Evolutionary conservation across 2,113 vertebrate genomes (phyloP), one percentile per base, ranked within the genome.

Genomic region (Phainopepla nitens): DNA sequence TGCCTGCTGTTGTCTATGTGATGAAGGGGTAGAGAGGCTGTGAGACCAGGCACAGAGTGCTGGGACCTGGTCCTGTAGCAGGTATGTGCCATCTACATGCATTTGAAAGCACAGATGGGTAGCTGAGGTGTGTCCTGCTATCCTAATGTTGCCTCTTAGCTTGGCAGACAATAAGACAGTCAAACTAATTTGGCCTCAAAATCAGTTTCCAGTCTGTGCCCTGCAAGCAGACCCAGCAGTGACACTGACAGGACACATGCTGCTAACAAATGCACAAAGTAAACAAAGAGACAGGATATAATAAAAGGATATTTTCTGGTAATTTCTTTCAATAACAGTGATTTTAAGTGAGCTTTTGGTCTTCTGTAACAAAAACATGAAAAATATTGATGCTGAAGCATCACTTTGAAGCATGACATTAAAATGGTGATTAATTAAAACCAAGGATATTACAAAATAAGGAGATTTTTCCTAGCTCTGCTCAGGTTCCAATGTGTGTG

Each of bases 221-320:
- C 66, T 85, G 82, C 49, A 90, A 90, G 36, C 62, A 82, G 66
- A 65, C 42, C 36, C 79, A 80, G 53, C 2, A 0, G 58, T 73
- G 68, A 57, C 62, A 57, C 75, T 66, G 53, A 68, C 50, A 86
- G 80, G 61, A 89, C 51, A 62, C 68, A 81, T 23, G 49, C 79
- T 82, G 70, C 57, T 89, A 88, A 84, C 87, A 91, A 95, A 95
- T 77, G 73, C 75, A 69, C 49, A 31, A 72, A 80, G 58, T 88
- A 81, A 91, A 86, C 66, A 77, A 80, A 91, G 84, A 82, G 71
- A 73, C 18, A 54, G 71, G 23, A 41, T 79, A 70, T 61, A 76
- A 57, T 56, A 57, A 73, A 91, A 88, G 19, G 9, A 1, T 65
- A 47, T 79, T 70, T 88, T 76, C 71, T 15, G 21, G 39, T 51